A percentile compares a stretch with the other conserved stretches of the same genome.
Evolutionary conservation across 30 jellyfish, hydroid and myxozoan species (phyloP).

Genomic region (Clytia hemisphaerica): DNA sequence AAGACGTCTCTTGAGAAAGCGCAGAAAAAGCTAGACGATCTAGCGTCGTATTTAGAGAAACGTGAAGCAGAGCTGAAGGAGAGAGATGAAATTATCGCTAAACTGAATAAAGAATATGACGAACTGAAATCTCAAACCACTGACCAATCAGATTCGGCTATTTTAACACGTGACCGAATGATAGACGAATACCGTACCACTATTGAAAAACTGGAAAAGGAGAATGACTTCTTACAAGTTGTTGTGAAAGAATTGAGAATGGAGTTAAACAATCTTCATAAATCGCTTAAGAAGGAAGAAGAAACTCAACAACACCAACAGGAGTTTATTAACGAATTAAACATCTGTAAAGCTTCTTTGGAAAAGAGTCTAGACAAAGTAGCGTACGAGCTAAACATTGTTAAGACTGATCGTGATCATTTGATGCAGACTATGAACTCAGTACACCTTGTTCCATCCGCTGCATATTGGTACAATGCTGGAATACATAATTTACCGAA

Average conservation of each 20-base stretch:
- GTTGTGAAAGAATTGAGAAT: constrained; percentile 71
- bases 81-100: constrained; percentile 14
- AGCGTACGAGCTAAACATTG: constrained; percentile 9
- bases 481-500: too few relatives aligned
- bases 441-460: too few relatives aligned
- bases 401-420: constrained; percentile 9
- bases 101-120: not conserved
- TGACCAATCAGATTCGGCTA: not conserved
- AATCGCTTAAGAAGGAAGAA: constrained; percentile 35
- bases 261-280: constrained; percentile 67
- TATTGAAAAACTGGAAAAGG: constrained; percentile 51
- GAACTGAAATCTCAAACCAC: not conserved
- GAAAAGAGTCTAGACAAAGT: constrained; percentile 14
- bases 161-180: constrained; percentile 29
- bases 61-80: constrained; percentile 51
- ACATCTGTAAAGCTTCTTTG: not conserved
- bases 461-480: too few relatives aligned
- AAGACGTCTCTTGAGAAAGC: constrained; percentile 1
- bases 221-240: constrained; percentile 51
- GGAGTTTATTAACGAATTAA: constrained; percentile 7
- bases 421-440: not conserved
- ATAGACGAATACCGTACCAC: not conserved
- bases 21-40: not conserved
- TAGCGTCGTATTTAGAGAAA: constrained; percentile 47
- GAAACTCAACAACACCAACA: constrained; percentile 18